A percentile compares a stretch with the other conserved stretches of the same genome.
phyloP scores from a whole-genome alignment of 2,888 invertebrate species.

The Eupelmus urozonus region DNA sequence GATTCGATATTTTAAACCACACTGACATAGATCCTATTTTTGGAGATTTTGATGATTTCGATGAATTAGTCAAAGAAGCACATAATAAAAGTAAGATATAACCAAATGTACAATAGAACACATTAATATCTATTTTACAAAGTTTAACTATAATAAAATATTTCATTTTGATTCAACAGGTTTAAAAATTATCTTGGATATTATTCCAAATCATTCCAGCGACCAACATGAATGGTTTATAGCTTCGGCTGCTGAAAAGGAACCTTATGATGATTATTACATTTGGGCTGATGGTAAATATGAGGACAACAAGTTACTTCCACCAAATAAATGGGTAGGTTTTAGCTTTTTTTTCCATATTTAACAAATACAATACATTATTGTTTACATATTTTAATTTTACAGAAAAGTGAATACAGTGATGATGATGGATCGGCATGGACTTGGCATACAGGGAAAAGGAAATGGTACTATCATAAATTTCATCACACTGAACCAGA shows the following conservation, averaged over 20 bases:
- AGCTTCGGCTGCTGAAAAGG: constrained; percentile 59
- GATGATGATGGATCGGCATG: constrained; percentile 82
- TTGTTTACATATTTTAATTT: too few relatives aligned
- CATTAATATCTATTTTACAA: too few relatives aligned
- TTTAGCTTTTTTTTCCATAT: background rate
- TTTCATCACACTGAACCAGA: constrained; percentile 88
- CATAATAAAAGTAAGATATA: constrained; percentile 65
- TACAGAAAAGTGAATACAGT: constrained; percentile 81
- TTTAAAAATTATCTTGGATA: constrained; percentile 71
- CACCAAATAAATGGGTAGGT: constrained; percentile 88
- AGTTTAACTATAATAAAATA: background rate
- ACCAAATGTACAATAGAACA: constrained; percentile 7
- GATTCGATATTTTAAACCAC: constrained; percentile 67
- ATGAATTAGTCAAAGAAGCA: constrained; percentile 63
- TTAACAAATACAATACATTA: background rate
- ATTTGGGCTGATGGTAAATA: constrained; percentile 68
- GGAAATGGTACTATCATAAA: constrained; percentile 89
- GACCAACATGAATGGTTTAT: constrained; percentile 70
- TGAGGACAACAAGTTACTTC: constrained; percentile 73
- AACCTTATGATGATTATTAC: constrained; percentile 67
- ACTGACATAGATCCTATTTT: constrained; percentile 64
- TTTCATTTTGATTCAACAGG: constrained; percentile 59
- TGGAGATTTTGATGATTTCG: constrained; percentile 66
- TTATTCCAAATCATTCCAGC: constrained; percentile 72
- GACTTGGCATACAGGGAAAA: constrained; percentile 83